These are phyloP conservation scores for Parnassius mnemosyne DNA, from an alignment of 2,888 invertebrate species.

Conservation along the genomic window DNA sequence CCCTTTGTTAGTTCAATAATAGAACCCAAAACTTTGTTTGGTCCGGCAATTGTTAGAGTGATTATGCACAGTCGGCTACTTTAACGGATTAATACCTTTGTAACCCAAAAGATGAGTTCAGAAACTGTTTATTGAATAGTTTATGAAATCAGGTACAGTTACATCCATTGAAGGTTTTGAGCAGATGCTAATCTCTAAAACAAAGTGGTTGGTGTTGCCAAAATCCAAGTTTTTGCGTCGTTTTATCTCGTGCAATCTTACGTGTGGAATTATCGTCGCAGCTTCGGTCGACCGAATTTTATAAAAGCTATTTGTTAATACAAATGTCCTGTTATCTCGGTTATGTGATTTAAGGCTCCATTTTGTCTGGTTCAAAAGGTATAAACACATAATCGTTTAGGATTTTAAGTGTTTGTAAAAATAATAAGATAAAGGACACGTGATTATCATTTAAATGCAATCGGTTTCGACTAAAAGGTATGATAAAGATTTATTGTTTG, in stretches of 20 bases:
- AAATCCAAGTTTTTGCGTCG: slow-evolving; percentile 45
- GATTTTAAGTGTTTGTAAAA: slow-evolving; percentile 30
- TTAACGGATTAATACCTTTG: slow-evolving; percentile 72
- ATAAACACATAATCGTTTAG: slow-evolving; percentile 35
- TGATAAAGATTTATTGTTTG: slow-evolving; percentile 17
- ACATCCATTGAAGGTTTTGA: slow-evolving; percentile 64
- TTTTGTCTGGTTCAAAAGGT: slow-evolving; percentile 35
- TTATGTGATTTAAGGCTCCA: slow-evolving; percentile 31
- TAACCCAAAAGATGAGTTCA: slow-evolving; percentile 38
- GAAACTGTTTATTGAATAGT: slow-evolving; percentile 53
- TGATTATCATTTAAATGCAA: slow-evolving; percentile 18
- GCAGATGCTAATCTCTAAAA: slow-evolving; percentile 75
- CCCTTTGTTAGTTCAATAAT: slow-evolving; percentile 60
- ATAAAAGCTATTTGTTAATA: slow-evolving; percentile 35
- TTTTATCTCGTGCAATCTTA: slow-evolving; percentile 32
- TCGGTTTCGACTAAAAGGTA: slow-evolving; percentile 13
- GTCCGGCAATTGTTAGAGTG: slow-evolving; percentile 59
- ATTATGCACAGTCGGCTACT: slow-evolving; percentile 69
- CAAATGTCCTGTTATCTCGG: slow-evolving; percentile 30
- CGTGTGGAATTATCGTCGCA: slow-evolving; percentile 37
- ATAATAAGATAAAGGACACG: slow-evolving; percentile 10
- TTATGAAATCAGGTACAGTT: slow-evolving; percentile 66
- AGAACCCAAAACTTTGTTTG: slow-evolving; percentile 59
- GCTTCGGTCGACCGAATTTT: slow-evolving; percentile 49
- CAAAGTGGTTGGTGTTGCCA: slow-evolving; percentile 67